Percentiles rank a stretch among this genome's conserved stretches.
These are phyloP conservation scores for Cetonia aurata DNA, from an alignment of 2,888 invertebrate species.

Conservation along the genomic window DNA sequence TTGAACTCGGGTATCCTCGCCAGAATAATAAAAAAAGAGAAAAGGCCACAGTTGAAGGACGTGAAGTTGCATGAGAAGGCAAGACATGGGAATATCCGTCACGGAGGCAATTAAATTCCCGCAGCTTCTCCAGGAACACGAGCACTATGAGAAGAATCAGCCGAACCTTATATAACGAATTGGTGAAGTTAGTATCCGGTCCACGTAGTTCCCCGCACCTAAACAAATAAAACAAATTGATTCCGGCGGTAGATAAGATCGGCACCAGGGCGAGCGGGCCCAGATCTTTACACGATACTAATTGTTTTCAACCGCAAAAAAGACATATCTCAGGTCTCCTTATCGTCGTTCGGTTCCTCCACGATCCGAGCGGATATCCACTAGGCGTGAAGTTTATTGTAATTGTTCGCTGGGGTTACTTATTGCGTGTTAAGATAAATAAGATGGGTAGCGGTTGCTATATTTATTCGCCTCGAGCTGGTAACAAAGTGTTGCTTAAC, in stretches of 20 bases:
- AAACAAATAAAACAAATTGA: constrained; percentile 39
- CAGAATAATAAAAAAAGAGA: neutral
- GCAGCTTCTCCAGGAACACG: constrained; percentile 11
- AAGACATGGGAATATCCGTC: constrained; percentile 26
- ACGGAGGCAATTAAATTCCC: constrained; percentile 31
- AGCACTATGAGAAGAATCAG: constrained; percentile 32
- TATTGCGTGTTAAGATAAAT: too few species aligned
- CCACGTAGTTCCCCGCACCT: constrained; percentile 29
- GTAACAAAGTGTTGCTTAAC: too few species aligned
- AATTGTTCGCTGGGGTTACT: too few species aligned
- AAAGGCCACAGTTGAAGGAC: constrained; percentile 1
- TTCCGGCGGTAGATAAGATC: constrained; percentile 28
- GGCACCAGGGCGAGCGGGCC: neutral
- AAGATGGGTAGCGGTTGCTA: too few species aligned
- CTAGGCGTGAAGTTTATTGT: too few species aligned
- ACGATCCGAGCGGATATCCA: too few species aligned
- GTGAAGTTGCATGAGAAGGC: constrained; percentile 6
- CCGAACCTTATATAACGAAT: constrained; percentile 33
- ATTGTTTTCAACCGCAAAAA: constrained; percentile 35
- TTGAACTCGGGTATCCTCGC: constrained; percentile 12
- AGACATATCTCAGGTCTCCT: constrained; percentile 22
- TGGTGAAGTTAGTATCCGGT: constrained; percentile 34
- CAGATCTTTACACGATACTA: constrained; percentile 24
- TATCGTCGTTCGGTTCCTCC: constrained; percentile 16
- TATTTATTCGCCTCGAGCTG: too few species aligned